Conservation (phyloP, 2,797 vertebrate genomes). For the Alauda arvensis region DNA sequence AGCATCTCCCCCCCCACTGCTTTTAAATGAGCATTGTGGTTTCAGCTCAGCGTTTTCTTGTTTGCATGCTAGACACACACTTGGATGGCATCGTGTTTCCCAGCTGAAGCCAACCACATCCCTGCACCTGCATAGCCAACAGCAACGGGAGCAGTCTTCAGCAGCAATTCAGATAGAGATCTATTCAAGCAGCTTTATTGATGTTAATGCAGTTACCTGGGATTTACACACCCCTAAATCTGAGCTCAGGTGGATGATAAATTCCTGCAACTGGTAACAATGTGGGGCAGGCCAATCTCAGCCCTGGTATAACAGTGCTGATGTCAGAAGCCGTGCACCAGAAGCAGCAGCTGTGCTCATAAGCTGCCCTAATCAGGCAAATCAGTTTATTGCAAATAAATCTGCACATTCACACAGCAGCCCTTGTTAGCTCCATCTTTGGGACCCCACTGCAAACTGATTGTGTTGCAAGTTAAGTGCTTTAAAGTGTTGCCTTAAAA, state of each 20-base stretch:
- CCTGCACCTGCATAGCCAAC: constrained; percentile 61
- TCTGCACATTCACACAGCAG: background rate
- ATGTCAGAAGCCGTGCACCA: constrained; percentile 14
- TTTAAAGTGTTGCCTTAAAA: background rate
- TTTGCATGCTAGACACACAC: constrained; percentile 60
- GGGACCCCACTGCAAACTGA: background rate
- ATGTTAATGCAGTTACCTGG: constrained; percentile 33
- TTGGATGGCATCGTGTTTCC: constrained; percentile 49
- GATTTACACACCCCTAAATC: constrained; percentile 45
- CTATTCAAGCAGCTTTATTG: constrained; percentile 51
- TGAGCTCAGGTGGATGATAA: constrained; percentile 60
- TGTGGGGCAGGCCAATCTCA: background rate
- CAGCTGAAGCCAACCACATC: constrained; percentile 56
- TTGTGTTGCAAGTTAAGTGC: background rate
- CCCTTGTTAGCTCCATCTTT: background rate
- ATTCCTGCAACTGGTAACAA: constrained; percentile 31
- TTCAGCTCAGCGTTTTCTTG: constrained; percentile 41
- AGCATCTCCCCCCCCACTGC: background rate
- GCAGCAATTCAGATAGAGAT: constrained; percentile 50
- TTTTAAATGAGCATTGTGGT: constrained; percentile 17
- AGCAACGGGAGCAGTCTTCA: constrained; percentile 45
- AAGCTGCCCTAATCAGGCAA: background rate
- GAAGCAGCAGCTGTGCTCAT: background rate
- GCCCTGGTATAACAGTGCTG: background rate
- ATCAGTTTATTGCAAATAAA: background rate